Evolutionary conservation across 2,888 invertebrate species (phyloP).

Genomic region (Saturnia pavonia): DNA sequence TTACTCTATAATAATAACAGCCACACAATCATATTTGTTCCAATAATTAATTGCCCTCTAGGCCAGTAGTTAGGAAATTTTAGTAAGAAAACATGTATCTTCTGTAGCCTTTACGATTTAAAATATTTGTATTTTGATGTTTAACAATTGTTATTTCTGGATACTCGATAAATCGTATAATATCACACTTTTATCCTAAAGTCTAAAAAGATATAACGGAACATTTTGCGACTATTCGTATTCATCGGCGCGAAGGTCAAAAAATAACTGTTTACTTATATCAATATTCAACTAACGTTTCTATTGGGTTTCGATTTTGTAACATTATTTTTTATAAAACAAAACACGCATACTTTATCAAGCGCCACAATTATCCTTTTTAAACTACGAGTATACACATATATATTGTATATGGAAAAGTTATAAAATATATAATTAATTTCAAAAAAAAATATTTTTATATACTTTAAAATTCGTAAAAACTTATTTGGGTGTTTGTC

Average conservation of each 20-base stretch:
- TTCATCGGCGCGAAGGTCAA: slow-evolving; percentile 34
- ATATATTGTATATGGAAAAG: too few species aligned
- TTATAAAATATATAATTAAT: too few species aligned
- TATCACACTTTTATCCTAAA: neutral
- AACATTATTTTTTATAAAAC: slow-evolving; percentile 15
- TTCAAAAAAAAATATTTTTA: too few species aligned
- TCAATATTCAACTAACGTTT: slow-evolving; percentile 41
- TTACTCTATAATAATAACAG: neutral
- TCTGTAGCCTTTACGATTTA: too few species aligned
- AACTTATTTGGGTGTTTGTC: too few species aligned
- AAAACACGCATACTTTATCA: slow-evolving; percentile 21
- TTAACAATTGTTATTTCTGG: neutral
- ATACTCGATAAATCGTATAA: neutral
- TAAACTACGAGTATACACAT: neutral
- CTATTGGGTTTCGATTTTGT: slow-evolving; percentile 29
- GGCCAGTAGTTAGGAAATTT: neutral
- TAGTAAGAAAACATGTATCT: neutral
- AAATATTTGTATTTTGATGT: too few species aligned
- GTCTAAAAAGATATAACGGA: slow-evolving; percentile 14
- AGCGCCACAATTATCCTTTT: neutral
- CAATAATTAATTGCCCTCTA: too few species aligned
- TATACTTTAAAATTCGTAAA: too few species aligned
- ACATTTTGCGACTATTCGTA: slow-evolving; percentile 38
- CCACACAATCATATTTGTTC: too few species aligned
- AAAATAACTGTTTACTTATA: slow-evolving; percentile 39